Evolutionary conservation across 2,797 vertebrate species (phyloP).

Genomic region (Poecilia velifera): DNA sequence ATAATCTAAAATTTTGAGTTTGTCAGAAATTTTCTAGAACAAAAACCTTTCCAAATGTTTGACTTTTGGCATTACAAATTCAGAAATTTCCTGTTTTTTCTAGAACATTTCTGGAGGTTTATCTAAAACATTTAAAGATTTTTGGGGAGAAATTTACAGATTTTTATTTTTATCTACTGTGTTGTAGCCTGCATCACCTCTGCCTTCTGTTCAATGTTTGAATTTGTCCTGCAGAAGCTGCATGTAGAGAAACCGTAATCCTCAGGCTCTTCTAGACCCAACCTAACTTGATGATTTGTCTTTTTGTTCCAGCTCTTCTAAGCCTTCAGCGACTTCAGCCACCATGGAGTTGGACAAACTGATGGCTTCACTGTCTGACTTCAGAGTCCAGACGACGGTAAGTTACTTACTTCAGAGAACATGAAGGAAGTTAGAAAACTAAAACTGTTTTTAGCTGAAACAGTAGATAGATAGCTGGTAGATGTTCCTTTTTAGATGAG

Average conservation of each 20-base stretch:
- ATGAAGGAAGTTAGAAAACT: neutral
- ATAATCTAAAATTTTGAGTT: no score
- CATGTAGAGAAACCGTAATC: neutral
- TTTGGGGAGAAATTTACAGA: no score
- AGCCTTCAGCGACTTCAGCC: constrained; percentile 88
- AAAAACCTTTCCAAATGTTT: no score
- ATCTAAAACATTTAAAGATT: no score
- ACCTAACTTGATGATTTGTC: neutral
- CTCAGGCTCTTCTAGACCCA: neutral
- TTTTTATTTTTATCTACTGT: no score
- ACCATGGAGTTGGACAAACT: constrained; percentile 92
- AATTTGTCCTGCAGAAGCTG: no score
- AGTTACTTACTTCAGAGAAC: constrained; percentile 33
- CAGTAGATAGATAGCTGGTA: neutral
- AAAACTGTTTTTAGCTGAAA: neutral
- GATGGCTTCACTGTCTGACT: constrained; percentile 94
- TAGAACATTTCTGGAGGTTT: no score
- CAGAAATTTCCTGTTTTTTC: no score
- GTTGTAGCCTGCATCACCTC: neutral
- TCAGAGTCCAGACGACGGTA: constrained; percentile 91
- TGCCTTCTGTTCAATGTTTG: neutral
- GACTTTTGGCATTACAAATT: no score
- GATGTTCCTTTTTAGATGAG: neutral
- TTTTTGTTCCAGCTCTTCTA: constrained; percentile 69
- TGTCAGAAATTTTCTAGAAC: no score